These are phyloP conservation scores for Bombus terrestris DNA, from an alignment of 1,140 invertebrate species.

Conservation along the genomic window DNA sequence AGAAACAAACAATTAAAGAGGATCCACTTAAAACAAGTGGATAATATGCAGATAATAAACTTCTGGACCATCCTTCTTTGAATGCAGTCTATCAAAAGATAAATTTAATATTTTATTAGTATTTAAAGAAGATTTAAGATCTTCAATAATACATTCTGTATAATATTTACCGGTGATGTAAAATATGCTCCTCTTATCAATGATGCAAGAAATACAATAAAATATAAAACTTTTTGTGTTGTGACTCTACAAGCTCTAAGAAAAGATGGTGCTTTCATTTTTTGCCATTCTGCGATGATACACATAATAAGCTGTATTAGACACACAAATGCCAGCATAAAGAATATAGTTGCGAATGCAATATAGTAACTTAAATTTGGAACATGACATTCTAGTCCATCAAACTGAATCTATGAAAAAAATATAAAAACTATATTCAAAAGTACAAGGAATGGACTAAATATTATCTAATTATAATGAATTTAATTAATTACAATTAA, in stretches of 20 bases:
- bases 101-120: not conserved
- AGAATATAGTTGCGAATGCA: constrained; percentile 91
- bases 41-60: constrained; percentile 94
- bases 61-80: constrained; percentile 91
- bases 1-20: constrained; percentile 96
- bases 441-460: not conserved
- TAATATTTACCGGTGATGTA: constrained; percentile 90
- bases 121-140: not conserved
- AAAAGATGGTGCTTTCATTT: constrained; percentile 91
- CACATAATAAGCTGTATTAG: constrained; percentile 94
- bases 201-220: constrained; percentile 94
- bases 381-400: constrained; percentile 85
- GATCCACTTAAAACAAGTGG: constrained; percentile 94
- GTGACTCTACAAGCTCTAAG: constrained; percentile 92
- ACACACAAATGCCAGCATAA: constrained; percentile 92
- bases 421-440: constrained; percentile 7
- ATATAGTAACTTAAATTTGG: constrained; percentile 87
- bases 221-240: constrained; percentile 95
- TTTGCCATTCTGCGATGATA: constrained; percentile 90
- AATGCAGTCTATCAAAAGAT: constrained; percentile 86
- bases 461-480: not conserved
- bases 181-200: constrained; percentile 94
- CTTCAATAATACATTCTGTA: not conserved
- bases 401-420: constrained; percentile 86
- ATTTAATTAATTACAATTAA: not conserved